A percentile compares a stretch with the other conserved stretches of the same genome.
Conservation (phyloP, 1,140 invertebrate genomes). For the Callitettix versicolor region DNA sequence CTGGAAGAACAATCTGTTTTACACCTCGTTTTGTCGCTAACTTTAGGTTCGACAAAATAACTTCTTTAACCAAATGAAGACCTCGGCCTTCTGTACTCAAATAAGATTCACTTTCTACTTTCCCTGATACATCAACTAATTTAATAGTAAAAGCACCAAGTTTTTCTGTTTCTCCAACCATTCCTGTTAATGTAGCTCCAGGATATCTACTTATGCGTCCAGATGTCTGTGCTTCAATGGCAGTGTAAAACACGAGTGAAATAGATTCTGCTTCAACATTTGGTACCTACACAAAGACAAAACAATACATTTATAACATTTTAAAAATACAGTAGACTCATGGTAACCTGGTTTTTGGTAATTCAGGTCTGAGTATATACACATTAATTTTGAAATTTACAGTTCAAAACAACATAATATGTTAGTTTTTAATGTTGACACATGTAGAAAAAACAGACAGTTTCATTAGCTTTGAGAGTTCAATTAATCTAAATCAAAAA, state of each 20-base stretch:
- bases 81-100: constrained; percentile 58
- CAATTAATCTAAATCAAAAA: no score
- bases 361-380: no score
- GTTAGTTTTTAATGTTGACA: no score
- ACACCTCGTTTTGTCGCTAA: constrained; percentile 42
- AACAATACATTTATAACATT: no score
- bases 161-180: constrained; percentile 64
- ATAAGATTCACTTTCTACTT: constrained; percentile 52
- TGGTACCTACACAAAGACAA: constrained; percentile 27
- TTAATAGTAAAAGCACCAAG: constrained; percentile 65
- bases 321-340: no score
- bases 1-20: constrained; percentile 48
- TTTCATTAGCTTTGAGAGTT: no score
- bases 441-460: no score
- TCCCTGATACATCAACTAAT: constrained; percentile 30
- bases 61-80: constrained; percentile 66
- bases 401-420: no score
- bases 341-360: no score
- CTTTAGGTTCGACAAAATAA: constrained; percentile 54
- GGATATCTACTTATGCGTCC: constrained; percentile 41
- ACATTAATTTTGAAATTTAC: no score
- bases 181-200: constrained; percentile 47
- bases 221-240: constrained; percentile 56
- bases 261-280: constrained; percentile 39
- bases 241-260: constrained; percentile 65